Evolutionary conservation across 1,140 invertebrate species (phyloP).

Genomic region (Tetramorium alpestre): DNA sequence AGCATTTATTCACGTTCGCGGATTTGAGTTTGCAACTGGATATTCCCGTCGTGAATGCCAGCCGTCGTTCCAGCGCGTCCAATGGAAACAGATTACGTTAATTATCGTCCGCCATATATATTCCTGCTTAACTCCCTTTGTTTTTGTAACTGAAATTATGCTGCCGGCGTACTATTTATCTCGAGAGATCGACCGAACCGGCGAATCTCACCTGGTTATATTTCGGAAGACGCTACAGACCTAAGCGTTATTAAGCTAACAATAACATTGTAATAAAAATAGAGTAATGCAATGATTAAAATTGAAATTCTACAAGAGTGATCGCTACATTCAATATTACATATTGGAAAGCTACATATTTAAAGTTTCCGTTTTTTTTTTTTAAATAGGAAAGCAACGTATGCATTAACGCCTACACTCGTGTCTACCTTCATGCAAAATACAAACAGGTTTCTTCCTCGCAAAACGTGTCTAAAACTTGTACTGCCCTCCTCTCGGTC

Average conservation of each 20-base stretch:
- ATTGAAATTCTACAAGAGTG: not conserved
- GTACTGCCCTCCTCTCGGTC: conserved; percentile 8
- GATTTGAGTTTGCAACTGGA: conserved; percentile 53
- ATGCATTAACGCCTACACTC: conserved; percentile 10
- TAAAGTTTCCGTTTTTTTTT: too few relatives aligned
- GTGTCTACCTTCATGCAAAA: conserved; percentile 49
- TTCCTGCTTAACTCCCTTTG: conserved; percentile 59
- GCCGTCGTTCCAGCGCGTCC: conserved; percentile 54
- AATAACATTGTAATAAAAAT: conserved; percentile 11
- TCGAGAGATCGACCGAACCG: conserved; percentile 21
- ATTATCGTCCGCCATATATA: conserved; percentile 60
- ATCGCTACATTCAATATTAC: not conserved
- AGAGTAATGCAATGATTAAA: not conserved
- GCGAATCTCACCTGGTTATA: conserved; percentile 3
- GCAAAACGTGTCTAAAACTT: conserved; percentile 45
- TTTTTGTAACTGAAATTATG: conserved; percentile 60
- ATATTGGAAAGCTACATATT: not conserved
- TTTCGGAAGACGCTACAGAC: conserved; percentile 15
- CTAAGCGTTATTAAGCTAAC: conserved; percentile 1
- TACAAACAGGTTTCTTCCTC: conserved; percentile 60
- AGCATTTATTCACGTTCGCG: conserved; percentile 60
- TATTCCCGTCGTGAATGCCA: conserved; percentile 50
- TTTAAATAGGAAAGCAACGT: conserved; percentile 3
- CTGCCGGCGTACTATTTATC: conserved; percentile 51
- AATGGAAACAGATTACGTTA: conserved; percentile 62